These are phyloP conservation scores for Sebastes trivittatus DNA, from an alignment of 2,797 vertebrate genomes.

Conservation along the genomic window DNA sequence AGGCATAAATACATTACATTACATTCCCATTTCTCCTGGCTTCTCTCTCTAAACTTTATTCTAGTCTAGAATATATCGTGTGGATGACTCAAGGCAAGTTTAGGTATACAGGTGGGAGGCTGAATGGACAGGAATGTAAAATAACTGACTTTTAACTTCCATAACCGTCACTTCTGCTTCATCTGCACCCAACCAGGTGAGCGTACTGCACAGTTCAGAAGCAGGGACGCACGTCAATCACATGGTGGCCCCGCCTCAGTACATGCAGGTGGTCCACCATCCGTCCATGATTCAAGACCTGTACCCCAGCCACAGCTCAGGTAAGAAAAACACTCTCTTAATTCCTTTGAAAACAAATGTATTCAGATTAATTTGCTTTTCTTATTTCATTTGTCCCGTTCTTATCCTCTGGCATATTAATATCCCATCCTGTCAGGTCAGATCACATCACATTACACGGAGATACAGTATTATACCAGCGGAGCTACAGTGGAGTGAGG, in stretches of 20 bases:
- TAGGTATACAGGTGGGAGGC: not conserved
- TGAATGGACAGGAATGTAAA: not conserved
- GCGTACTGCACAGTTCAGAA: constrained; percentile 86
- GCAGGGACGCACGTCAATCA: constrained; percentile 86
- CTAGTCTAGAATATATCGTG: not conserved
- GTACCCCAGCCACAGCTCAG: constrained; percentile 82
- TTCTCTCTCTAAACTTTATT: not conserved
- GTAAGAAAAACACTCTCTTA: constrained; percentile 68
- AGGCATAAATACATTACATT: not conserved
- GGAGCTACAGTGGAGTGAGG: not conserved
- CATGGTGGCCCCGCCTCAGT: constrained; percentile 86
- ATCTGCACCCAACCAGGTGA: constrained; percentile 80
- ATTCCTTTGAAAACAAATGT: not conserved
- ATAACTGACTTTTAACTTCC: not conserved
- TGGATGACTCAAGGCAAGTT: not conserved
- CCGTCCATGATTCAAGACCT: constrained; percentile 77
- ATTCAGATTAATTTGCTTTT: not conserved
- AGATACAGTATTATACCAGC: not conserved
- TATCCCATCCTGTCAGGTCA: not conserved
- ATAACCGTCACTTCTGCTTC: not conserved
- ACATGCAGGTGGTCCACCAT: constrained; percentile 88
- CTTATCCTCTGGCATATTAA: not conserved
- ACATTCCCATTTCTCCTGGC: not conserved
- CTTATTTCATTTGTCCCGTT: not conserved
- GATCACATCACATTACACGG: not conserved